Evolutionary conservation across 2,888 invertebrate genomes (phyloP), one percentile per base, ranked within the genome.

Genomic region (Oxytorus armatus): DNA sequence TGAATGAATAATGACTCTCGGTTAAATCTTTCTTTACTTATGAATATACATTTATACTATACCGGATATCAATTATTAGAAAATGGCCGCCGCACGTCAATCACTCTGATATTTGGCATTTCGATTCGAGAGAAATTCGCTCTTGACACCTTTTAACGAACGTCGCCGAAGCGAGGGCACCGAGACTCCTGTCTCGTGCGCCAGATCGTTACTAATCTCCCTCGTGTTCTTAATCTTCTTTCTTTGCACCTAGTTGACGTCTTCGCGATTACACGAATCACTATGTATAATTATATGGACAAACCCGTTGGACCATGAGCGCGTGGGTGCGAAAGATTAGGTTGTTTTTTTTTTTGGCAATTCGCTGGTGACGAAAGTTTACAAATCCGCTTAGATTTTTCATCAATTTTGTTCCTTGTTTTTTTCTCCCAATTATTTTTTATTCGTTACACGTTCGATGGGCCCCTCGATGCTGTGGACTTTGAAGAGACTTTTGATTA

Each of bases 271-370:
- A n/a, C 14, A 44, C 36, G 33, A 65, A 33, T 53, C 63, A 47
- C 53, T 36, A 53, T n/a, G n/a, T 44, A 66, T 21, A 33, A 66
- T 5, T 59, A 7, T 7, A 51, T 51, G 33, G 33, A 7, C 29
- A 55, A 25, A 57, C 16, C 65, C 65, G 55, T 65, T 74, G 42
- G 33, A 42, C 16, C 33, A 21, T 18, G 55, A 68, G 16, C 39
- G 76, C 74, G 82, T 82, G 79, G 82, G 79, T 57, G 36, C 36
- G 51, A 61, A 18, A 57, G 61, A 55, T 77, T 70, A 36, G n/a
- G 29, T 68, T 33, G 23, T 59, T 68, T 69, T 51, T 63, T 16
- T 75, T 29, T 57, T 55, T 47, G 70, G 25, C 42, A 10, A 16
- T 29, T 47, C 55, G 82, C 81, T 68, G 77, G 78, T 66, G 80